Evolutionary conservation across 2,113 vertebrate species (phyloP), one percentile per base, ranked within the genome.

Genomic region (Eleginops maclovinus): DNA sequence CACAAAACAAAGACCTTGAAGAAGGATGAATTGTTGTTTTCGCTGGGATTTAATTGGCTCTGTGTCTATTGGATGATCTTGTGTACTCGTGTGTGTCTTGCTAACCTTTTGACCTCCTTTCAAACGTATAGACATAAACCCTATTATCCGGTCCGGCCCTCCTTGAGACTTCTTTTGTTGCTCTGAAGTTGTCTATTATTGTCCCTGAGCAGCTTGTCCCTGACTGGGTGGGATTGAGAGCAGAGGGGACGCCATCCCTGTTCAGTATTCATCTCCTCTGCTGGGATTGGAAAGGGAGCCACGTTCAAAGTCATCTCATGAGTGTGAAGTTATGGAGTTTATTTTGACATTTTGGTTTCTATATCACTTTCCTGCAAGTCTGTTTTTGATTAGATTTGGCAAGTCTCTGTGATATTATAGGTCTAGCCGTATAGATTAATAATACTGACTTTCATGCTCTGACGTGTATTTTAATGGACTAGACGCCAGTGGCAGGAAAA

Each of bases 181-280:
- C 28, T 46, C 72, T 21, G 58, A 41, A 78, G 64, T 78, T 11
- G n/a, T 73, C 85, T 84, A 72, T 91, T 87, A 75, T 83, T 85
- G 72, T 81, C 70, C 24, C 66, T 81, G 85, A 82, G 68, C 66
- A 56, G 78, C 81, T 81, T 80, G 72, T 83, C 81, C 60, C 72
- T 22, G 59, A 22, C 64, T 75, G 67, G 82, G 75, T 84, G 84
- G 86, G 79, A 75, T 73, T 78, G 73, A 60, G 22, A 65, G 56
- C 66, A 31, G 2, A 41, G 36, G 12, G 46, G 53, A 69, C 11
- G 22, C 13, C 13, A 31, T 77, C 40, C 9, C n/a, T 36, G 22
- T 41, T 53, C 49, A 60, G 43, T 79, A 55, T 65, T 82, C 46
- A 70, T 76, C 73, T 69, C 49, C 24, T 72, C 17, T 64, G 8